These are phyloP conservation scores for Dinomys branickii DNA, from an alignment of 2,113 vertebrate species.

Conservation along the genomic window DNA sequence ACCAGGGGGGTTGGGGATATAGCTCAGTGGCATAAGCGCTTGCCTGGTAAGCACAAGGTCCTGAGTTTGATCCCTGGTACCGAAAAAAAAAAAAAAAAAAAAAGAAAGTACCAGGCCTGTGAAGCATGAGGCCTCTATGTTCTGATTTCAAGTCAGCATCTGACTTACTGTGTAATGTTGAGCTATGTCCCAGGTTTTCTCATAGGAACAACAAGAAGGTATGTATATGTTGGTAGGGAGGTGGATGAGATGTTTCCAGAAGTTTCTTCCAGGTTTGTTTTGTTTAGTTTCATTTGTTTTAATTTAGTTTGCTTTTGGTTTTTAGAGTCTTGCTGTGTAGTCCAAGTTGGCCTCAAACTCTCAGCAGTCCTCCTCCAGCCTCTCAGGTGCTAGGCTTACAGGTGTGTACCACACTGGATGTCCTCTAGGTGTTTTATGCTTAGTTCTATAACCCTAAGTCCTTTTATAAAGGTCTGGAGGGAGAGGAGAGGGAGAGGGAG, in stretches of 20 bases:
- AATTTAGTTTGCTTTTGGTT: neutral
- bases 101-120: neutral
- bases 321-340: neutral
- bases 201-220: neutral
- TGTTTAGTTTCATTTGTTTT: neutral
- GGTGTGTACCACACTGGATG: neutral
- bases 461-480: neutral
- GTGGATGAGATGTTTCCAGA: conserved; percentile 31
- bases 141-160: conserved; percentile 1
- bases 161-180: neutral
- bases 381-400: neutral
- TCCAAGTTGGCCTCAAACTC: neutral
- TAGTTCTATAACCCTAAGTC: conserved; percentile 15
- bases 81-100: too few relatives aligned
- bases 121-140: neutral
- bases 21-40: too few relatives aligned
- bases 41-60: too few relatives aligned
- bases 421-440: neutral
- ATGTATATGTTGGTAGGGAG: neutral
- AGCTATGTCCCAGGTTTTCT: conserved; percentile 7
- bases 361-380: neutral
- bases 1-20: too few relatives aligned
- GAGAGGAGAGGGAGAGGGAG: neutral
- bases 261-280: neutral
- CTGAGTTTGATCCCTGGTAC: too few relatives aligned